Base-by-base conservation (phyloP, 2,113 vertebrate genomes). In the Charina bottae region DNA sequence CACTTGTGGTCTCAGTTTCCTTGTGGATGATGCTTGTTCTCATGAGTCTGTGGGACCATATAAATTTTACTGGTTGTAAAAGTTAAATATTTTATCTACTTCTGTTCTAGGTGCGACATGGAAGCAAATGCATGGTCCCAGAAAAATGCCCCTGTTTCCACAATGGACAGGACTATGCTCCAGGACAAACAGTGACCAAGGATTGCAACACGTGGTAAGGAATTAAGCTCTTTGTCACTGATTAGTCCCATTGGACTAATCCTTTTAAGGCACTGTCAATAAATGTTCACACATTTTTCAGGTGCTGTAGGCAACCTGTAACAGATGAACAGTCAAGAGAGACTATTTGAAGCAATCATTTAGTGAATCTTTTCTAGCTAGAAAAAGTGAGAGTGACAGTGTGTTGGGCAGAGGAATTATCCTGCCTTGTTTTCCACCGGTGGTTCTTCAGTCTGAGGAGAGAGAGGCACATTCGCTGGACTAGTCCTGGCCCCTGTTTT, bases 171-270 rank as follows among this genome's bases (percentile, higher is more conserved):
- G 97, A 98, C 7, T 99, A 98, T 0, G 91, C 96, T 89, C 97
- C 98, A 0, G 99, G 98, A 91, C 96, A 98, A 86, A 97, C 78
- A 0, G 97, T 99, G 94, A 97, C 95, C 19, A 97, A 98, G 0
- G 98, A 98, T 94, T 99, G 99, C 96, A 99, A 99, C 95, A 99
- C 98, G 12, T 99, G 99, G 99, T 99, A 97, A 98, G 97, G 3
- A 58, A 49, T 33, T 85, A n/a, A 2, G 56, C 90, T 1, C 3
- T 37, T 85, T 49, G 26, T 33, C 10, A 3, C 7, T 7, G 11
- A 33, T 33, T 6, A n/a, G n/a, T 2, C 6, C 33, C 33, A 19
- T 53, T n/a, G n/a, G 49, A 9, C 1, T 1, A 53, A 90, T 78
- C 26, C 28, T 24, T 90, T 24, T 33, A 4, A 24, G 21, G 62